A percentile compares a stretch with the other conserved stretches of the same genome.
Evolutionary conservation across 2,797 vertebrate species (phyloP).

Genomic region (Stomatorhinus walkeri): DNA sequence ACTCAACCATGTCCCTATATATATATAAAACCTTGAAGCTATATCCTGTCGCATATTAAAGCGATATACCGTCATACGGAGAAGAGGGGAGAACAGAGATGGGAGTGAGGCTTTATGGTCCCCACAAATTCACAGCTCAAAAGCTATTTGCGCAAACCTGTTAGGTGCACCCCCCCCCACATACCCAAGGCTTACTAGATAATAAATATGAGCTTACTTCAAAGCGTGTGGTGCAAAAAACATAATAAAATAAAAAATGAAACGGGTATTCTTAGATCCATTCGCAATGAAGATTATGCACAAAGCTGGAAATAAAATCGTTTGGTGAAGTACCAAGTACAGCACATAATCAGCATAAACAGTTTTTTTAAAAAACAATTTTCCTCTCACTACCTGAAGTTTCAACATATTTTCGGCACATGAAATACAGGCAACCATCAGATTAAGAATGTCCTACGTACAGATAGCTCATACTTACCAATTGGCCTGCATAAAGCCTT

Average conservation of each 20-base stretch:
- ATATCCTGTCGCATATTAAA: neutral
- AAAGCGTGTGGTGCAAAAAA: neutral
- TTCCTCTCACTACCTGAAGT: neutral
- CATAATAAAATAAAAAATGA: slow-evolving; percentile 8
- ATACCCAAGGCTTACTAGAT: neutral
- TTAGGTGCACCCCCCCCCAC: neutral
- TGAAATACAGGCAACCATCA: neutral
- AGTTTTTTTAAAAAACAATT: neutral
- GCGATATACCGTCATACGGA: neutral
- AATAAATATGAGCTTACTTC: neutral
- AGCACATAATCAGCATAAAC: neutral
- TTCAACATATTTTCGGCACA: neutral
- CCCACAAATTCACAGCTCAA: slow-evolving; percentile 7
- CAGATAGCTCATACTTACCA: neutral
- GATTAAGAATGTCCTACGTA: neutral
- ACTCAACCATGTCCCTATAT: neutral
- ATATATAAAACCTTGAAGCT: neutral
- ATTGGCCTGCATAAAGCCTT: neutral
- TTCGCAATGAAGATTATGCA: neutral
- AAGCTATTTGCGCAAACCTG: slow-evolving; percentile 8
- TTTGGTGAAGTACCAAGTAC: neutral
- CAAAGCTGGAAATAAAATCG: neutral
- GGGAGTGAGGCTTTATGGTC: neutral
- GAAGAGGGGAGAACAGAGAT: neutral
- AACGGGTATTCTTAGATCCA: neutral